Evolutionary conservation across 1,140 invertebrate genomes (phyloP), one percentile per base, ranked within the genome.

Genomic region (Leptonema lineaticorne): DNA sequence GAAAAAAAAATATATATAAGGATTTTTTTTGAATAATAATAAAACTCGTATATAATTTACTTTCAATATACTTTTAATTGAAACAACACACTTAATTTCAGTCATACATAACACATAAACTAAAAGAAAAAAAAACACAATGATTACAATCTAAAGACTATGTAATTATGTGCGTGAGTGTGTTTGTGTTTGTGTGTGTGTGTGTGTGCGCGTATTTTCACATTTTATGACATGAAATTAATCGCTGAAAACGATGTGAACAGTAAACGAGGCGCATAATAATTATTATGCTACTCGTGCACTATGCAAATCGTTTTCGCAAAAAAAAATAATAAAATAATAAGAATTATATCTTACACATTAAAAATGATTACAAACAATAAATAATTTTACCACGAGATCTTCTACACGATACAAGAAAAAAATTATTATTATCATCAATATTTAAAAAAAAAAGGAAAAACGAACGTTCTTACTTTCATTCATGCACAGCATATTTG

Each of bases 61-160:
- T 53, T 53, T 53, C 50, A 53, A 7, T 26, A 53, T 53, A 53
- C 22, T 53, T 53, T 70, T 71, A 67, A 71, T 71, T 71, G 60
- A 71, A 59, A 71, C 68, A 64, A 64, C 69, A 68, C 66, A 71
- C 66, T 63, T 71, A 66, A 41, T 56, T 70, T 41, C 69, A 71
- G 66, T 71, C 69, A 71, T 64, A 67, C 66, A 63, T 67, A 71
- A 70, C 66, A 67, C 64, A 58, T 71, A 63, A 70, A 53, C 46
- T 53, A 30, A 56, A 65, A 64, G 22, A 70, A n/a, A 33, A 22
- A 58, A 33, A 41, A 33, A n/a, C n/a, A n/a, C n/a, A n/a, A n/a
- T n/a, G 29, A 59, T 59, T 30, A 30, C 14, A 41, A 41, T 59
- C 24, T 33, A 64, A 37, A 29, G 6, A 16, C 27, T 37, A n/a